Base-by-base conservation (phyloP, 2,888 invertebrate species). In the Bugulina stolonifera region DNA sequence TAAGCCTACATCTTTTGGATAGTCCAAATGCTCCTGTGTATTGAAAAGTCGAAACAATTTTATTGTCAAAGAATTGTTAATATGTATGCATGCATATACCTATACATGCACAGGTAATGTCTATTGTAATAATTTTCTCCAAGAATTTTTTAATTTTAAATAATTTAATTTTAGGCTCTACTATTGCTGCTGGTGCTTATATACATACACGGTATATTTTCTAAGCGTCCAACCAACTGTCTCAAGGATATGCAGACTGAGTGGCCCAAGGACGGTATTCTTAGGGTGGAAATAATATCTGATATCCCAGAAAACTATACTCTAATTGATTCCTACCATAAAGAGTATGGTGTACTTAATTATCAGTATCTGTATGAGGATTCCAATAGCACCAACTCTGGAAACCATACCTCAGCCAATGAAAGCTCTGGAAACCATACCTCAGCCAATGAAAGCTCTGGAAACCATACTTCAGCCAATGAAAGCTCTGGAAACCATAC, bases 241-340 rank as follows among this genome's bases (percentile, higher is more conserved):
- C 87, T 99, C 78, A 90, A 93, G 81, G 90, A 93, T 83, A 89
- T 95, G 10, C 80, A 79, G 43, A 89, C 91, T 76, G 89, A 91
- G 18, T 99, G 98, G 98, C 97, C 98, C 0, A 87, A 93, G 74
- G 93, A 95, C 85, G 98, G 98, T 1, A 93, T 99, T 77, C 87
- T 99, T 25, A 87, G 95, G 75, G 93, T 96, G 22, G 95, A 96
- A 86, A 93, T 95, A 27, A 81, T 87, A 10, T 77, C 82, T 18
- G 85, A 86, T 78, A 83, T 80, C 2, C 80, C 83, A 10, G 80
- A 89, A 72, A 90, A 90, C 83, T 93, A 93, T 81, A 89, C 89
- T 76, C 89, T 93, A 80, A 89, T 90, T 81, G 90, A 92, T 77
- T 92, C 92, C 77, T 93, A 93, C 85, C 91, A 91, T 27, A 92